Base-by-base conservation (phyloP, 2,888 invertebrate species). In the Zhengitettix transpicula region DNA sequence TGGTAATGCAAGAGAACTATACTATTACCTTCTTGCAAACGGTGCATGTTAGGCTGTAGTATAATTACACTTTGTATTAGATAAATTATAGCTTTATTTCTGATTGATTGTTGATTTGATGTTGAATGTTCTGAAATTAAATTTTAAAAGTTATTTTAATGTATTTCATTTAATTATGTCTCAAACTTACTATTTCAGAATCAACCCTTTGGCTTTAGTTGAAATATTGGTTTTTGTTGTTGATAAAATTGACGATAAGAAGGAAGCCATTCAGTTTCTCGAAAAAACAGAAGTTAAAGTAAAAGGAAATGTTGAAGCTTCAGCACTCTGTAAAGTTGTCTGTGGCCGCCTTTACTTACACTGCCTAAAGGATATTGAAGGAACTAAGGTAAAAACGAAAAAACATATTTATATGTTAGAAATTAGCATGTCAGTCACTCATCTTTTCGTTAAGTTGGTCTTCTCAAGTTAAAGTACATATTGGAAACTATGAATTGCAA, bases 191-290 rank as follows among this genome's bases (percentile, higher is more conserved):
- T 65, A 65, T 79, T 80, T 17, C 74, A 94, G 95, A 73, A 94
- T 97, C 65, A 98, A 96, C 74, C 91, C 94, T 0, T 77, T 97
- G 56, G 90, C 95, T 0, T 74, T 97, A 64, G 88, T 94, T 44
- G 94, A 98, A 77, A 93, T 98, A 60, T 72, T 87, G 2, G 85
- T 85, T 0, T 78, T 82, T 57, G 80, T 93, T 7, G 80, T 89
- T 1, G 81, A 84, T 56, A 90, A 93, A 67, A 87, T 82, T 68
- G 73, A 77, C 66, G 86, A 93, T 67, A 87, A 90, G 66, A 84
- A 85, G 62, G 89, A 90, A 67, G 91, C 93, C 0, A 77, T 95
- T 42, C 80, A 83, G 11, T 98, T 98, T 74, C 76, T 99, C 55
- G 87, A 91, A 69, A 92, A 91, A 72, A 82, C 91, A 40, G 91